A percentile compares a stretch with the other conserved stretches of the same genome.
Conservation (phyloP, 1,140 invertebrate genomes). For the Epicauta chinensis region DNA sequence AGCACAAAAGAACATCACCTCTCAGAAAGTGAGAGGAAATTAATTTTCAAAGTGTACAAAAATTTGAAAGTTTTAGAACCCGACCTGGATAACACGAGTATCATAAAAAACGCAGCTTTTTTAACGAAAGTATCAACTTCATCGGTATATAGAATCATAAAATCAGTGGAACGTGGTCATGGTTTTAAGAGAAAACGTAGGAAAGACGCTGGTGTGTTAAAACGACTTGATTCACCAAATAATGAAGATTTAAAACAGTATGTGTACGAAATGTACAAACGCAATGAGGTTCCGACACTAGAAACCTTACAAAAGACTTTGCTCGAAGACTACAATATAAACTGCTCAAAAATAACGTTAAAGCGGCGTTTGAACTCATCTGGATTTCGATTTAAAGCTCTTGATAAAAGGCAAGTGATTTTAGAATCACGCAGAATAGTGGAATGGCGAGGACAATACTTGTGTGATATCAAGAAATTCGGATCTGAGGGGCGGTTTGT, state of each 20-base stretch:
- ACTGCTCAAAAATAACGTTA: neutral
- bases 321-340: neutral
- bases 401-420: slow-evolving; percentile 5
- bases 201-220: neutral
- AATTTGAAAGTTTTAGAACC: neutral
- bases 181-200: neutral
- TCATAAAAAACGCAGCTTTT: neutral
- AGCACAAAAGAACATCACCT: neutral
- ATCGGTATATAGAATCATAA: neutral
- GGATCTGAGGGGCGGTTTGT: neutral
- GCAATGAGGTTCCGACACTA: neutral
- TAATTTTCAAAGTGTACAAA: neutral
- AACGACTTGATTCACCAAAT: too few species aligned
- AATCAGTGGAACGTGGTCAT: too few species aligned
- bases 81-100: neutral
- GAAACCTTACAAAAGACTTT: neutral
- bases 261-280: too few species aligned
- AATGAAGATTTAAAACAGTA: too few species aligned
- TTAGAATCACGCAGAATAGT: neutral
- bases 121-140: neutral
- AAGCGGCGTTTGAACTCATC: neutral
- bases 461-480: neutral
- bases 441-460: neutral
- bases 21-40: neutral
- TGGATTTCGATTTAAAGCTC: neutral